phyloP scores from a whole-genome alignment of 1,140 invertebrate species.

The Vanessa atalanta region DNA sequence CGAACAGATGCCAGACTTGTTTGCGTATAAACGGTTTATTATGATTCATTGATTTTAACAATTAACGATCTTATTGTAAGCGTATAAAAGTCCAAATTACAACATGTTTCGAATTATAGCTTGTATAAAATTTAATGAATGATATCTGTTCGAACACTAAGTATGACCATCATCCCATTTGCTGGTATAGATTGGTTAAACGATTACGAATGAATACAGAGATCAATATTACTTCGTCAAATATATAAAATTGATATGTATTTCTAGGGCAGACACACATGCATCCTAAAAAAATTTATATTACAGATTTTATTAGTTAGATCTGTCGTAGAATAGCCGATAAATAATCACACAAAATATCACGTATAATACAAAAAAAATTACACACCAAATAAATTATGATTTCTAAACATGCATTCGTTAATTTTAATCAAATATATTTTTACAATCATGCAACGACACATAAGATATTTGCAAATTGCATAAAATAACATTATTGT shows the following conservation, averaged over 20 bases:
- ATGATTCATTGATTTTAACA: conserved; percentile 18
- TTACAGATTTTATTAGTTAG: conserved; percentile 20
- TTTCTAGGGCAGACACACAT: conserved; percentile 48
- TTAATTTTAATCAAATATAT: conserved; percentile 26
- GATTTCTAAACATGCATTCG: conserved; percentile 35
- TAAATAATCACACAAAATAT: conserved; percentile 43
- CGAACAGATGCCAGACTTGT: conserved; percentile 26
- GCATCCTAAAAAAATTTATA: conserved; percentile 36
- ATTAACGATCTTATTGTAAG: conserved; percentile 30
- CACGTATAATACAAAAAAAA: conserved; percentile 36
- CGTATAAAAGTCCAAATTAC: conserved; percentile 35
- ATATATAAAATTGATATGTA: conserved; percentile 74
- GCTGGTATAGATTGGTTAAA: conserved; percentile 25
- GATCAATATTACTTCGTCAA: conserved; percentile 59
- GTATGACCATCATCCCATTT: conserved; percentile 54
- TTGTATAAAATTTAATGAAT: conserved; percentile 24
- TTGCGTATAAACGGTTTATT: conserved; percentile 24
- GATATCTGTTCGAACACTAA: conserved; percentile 39
- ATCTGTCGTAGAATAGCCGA: conserved; percentile 26
- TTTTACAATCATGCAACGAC: conserved; percentile 24
- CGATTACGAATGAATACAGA: conserved; percentile 47
- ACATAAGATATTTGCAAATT: conserved; percentile 16
- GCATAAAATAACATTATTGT: conserved; percentile 33
- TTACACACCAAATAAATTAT: conserved; percentile 43
- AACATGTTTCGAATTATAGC: conserved; percentile 11